phyloP scores from a whole-genome alignment of 2,797 vertebrate genomes.

The Peromyscus aztecus region DNA sequence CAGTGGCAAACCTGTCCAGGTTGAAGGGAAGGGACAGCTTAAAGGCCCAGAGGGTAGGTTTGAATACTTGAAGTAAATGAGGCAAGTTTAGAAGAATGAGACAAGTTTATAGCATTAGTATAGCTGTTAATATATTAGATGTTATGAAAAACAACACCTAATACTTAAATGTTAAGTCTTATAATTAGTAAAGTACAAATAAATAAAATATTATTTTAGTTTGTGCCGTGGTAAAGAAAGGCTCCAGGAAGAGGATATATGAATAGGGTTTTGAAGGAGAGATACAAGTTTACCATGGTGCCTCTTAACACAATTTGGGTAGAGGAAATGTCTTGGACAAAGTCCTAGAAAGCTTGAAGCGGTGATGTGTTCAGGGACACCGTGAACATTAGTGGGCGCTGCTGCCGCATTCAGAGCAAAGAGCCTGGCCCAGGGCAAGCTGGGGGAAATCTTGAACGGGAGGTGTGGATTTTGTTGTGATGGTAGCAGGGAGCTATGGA shows the following conservation, averaged over 20 bases:
- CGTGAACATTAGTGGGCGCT: background rate
- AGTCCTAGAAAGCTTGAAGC: background rate
- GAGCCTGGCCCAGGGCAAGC: background rate
- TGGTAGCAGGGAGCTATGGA: background rate
- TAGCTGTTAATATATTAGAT: background rate
- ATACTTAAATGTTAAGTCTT: slow-evolving; percentile 9
- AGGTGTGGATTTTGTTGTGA: background rate
- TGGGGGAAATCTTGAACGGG: background rate
- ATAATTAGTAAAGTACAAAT: background rate
- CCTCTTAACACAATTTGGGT: background rate
- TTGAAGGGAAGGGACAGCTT: background rate
- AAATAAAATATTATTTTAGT: slow-evolving; percentile 14
- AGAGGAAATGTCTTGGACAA: background rate
- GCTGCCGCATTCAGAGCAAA: background rate
- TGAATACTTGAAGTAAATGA: slow-evolving; percentile 12
- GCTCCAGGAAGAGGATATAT: background rate
- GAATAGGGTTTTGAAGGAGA: slow-evolving; percentile 40
- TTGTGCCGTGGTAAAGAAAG: slow-evolving; percentile 1
- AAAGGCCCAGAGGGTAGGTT: background rate
- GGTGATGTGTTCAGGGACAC: background rate
- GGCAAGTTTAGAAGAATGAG: background rate
- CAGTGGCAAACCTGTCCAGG: background rate
- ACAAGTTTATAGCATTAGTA: background rate
- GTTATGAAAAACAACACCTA: background rate
- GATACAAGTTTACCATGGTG: background rate